Evolutionary conservation across 2,888 invertebrate species (phyloP).

Genomic region (Melanargia galathea): DNA sequence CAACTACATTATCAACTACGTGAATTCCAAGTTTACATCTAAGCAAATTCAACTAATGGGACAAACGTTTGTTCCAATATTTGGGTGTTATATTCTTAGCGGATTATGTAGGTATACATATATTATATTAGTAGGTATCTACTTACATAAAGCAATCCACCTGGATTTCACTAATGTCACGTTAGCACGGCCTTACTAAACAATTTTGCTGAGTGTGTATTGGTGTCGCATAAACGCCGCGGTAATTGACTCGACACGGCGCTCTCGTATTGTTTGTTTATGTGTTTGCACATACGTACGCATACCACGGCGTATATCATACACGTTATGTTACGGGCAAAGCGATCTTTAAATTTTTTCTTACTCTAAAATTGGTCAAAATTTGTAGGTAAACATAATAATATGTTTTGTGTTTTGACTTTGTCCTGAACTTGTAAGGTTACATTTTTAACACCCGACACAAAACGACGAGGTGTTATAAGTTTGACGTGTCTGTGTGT

Average conservation of each 20-base stretch:
- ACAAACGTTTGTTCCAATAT: slow-evolving; percentile 16
- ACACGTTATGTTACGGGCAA: background rate
- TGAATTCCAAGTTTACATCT: too few relatives aligned
- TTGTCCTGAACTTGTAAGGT: too few relatives aligned
- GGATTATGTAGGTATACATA: background rate
- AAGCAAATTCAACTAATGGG: background rate
- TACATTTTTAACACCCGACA: too few relatives aligned
- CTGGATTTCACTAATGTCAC: slow-evolving; percentile 31
- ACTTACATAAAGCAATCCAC: slow-evolving; percentile 6
- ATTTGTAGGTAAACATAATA: too few relatives aligned
- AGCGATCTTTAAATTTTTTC: background rate
- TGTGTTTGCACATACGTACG: slow-evolving; percentile 28
- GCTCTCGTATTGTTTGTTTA: slow-evolving; percentile 34
- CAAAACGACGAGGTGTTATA: too few relatives aligned
- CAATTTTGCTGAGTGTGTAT: slow-evolving; percentile 25
- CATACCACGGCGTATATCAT: slow-evolving; percentile 23
- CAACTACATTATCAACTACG: too few relatives aligned
- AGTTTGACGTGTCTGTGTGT: too few relatives aligned
- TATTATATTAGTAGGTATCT: background rate
- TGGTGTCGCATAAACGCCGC: slow-evolving; percentile 28
- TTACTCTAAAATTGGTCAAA: too few relatives aligned
- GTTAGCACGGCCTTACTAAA: slow-evolving; percentile 28
- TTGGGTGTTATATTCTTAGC: slow-evolving; percentile 17
- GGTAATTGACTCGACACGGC: slow-evolving; percentile 31
- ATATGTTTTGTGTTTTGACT: too few relatives aligned